A percentile compares a stretch with the other conserved stretches of the same genome.
phyloP scores from a whole-genome alignment of 2,113 vertebrate species.

The Calyptomena viridis region DNA sequence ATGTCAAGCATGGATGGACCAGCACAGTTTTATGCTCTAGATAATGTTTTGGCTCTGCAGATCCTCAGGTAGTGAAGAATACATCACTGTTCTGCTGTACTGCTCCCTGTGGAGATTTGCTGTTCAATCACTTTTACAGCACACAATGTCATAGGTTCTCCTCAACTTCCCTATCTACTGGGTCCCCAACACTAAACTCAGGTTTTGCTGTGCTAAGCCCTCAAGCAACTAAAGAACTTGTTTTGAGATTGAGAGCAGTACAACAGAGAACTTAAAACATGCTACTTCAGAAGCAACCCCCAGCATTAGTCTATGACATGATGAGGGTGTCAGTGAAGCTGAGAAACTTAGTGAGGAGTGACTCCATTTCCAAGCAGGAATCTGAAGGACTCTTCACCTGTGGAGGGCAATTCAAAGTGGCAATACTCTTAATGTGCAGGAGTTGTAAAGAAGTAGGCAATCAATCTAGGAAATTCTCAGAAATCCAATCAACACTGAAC shows the following conservation, averaged over 20 bases:
- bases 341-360: neutral
- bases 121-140: neutral
- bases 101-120: neutral
- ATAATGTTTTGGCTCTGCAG: neutral
- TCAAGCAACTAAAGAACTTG: neutral
- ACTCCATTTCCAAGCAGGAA: neutral
- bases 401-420: neutral
- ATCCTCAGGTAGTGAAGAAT: neutral
- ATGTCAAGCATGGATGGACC: neutral
- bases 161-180: neutral
- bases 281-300: neutral
- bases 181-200: neutral
- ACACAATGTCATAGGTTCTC: neutral
- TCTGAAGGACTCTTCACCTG: neutral
- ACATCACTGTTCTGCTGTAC: neutral
- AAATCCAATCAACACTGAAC: neutral
- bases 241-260: neutral
- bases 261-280: neutral
- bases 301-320: neutral
- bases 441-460: neutral
- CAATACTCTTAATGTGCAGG: neutral
- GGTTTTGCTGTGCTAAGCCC: neutral
- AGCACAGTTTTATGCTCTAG: neutral
- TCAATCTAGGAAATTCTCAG: neutral
- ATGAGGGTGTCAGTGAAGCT: neutral